These are phyloP conservation scores for Stegodyphus mimosarum DNA, from an alignment of 1,140 invertebrate genomes.

Conservation along the genomic window DNA sequence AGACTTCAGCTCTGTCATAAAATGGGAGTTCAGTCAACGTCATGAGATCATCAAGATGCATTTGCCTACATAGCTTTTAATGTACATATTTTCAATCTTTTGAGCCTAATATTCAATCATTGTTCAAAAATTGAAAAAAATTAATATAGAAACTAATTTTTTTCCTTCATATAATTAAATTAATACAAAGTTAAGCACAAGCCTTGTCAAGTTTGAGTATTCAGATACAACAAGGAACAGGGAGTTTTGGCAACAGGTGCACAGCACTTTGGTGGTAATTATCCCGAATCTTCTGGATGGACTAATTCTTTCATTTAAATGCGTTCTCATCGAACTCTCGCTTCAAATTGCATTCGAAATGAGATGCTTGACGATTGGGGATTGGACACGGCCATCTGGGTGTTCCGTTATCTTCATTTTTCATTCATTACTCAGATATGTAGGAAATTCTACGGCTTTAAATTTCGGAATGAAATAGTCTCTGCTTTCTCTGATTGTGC, in stretches of 20 bases:
- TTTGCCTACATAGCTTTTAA: no score
- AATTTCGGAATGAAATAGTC: slow-evolving; percentile 19
- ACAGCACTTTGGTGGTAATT: background rate
- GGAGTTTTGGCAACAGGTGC: background rate
- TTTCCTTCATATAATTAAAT: no score
- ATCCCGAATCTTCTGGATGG: background rate
- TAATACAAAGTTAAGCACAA: no score
- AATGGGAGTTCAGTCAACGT: no score
- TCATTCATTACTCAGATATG: background rate
- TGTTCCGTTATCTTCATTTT: slow-evolving; percentile 7
- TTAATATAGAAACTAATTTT: no score
- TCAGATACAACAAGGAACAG: no score
- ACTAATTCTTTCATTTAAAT: slow-evolving; percentile 21
- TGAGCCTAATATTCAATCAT: no score
- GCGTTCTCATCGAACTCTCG: background rate
- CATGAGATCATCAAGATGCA: no score
- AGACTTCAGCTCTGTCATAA: no score
- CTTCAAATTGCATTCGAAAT: background rate
- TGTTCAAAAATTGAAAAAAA: no score
- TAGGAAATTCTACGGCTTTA: background rate
- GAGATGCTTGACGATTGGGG: background rate
- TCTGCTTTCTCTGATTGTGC: background rate
- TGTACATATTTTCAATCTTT: no score
- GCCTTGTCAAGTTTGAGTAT: no score
- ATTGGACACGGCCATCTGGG: slow-evolving; percentile 5